These are phyloP conservation scores for Cartodere bifasciata DNA, from an alignment of 2,888 invertebrate species.

Conservation along the genomic window DNA sequence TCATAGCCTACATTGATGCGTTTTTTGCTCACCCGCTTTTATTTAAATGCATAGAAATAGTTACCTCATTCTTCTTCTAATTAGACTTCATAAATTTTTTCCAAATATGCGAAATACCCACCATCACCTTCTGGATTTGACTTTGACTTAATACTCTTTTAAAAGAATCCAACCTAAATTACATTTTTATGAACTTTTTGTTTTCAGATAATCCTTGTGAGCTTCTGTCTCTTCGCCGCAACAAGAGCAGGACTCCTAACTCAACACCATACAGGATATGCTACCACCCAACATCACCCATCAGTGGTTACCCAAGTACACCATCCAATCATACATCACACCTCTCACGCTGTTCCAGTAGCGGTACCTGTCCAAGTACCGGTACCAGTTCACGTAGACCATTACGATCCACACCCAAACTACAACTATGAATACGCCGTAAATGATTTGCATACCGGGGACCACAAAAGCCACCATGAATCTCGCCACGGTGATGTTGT, in stretches of 20 bases:
- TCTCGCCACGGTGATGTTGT: conserved; percentile 29
- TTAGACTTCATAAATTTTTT: too few relatives aligned
- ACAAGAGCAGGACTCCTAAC: conserved; percentile 16
- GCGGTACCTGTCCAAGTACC: conserved; percentile 20
- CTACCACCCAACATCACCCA: conserved; percentile 23
- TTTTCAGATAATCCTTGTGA: conserved; percentile 11
- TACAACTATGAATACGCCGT: conserved; percentile 32
- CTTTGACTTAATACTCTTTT: too few relatives aligned
- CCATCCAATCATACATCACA: conserved; percentile 10
- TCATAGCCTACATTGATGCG: too few relatives aligned
- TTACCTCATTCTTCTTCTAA: too few relatives aligned
- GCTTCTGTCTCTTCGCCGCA: conserved; percentile 14
- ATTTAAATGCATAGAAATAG: too few relatives aligned
- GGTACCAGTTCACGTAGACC: conserved; percentile 26
- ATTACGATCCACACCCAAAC: conserved; percentile 30
- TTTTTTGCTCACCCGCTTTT: too few relatives aligned
- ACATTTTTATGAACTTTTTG: neutral
- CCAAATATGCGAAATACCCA: too few relatives aligned
- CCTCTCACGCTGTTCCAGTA: conserved; percentile 11
- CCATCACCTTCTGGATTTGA: too few relatives aligned
- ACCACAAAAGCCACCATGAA: conserved; percentile 32
- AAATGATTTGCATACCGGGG: conserved; percentile 31
- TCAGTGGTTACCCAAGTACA: conserved; percentile 11
- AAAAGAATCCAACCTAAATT: too few relatives aligned
- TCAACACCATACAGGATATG: conserved; percentile 20